Evolutionary conservation across 2,797 vertebrate species (phyloP).

Genomic region (Coluber constrictor): DNA sequence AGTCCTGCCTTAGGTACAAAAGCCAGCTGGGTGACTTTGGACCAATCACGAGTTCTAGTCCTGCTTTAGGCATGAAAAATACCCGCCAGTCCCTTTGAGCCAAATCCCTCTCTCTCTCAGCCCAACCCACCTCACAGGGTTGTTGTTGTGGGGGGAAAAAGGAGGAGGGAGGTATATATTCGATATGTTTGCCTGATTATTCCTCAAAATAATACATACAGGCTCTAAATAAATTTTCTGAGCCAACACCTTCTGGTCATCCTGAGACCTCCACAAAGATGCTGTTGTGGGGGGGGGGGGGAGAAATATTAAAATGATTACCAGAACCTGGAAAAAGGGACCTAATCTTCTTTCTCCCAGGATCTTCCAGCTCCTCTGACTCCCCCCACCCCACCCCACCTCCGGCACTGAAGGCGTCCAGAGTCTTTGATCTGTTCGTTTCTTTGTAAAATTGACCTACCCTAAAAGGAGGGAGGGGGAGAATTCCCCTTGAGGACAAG

Average conservation of each 20-base stretch:
- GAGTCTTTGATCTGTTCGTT: fast-evolving
- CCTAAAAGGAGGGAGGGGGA: no score
- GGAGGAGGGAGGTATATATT: no score
- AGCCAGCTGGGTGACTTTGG: no score
- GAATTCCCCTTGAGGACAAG: neutral
- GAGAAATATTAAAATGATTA: neutral
- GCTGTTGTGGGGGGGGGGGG: fast-evolving
- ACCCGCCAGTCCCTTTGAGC: neutral
- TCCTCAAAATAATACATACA: neutral
- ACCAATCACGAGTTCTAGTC: no score
- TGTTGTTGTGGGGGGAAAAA: neutral
- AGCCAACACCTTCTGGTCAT: neutral
- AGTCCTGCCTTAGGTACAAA: no score
- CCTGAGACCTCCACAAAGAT: neutral
- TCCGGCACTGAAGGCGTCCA: neutral
- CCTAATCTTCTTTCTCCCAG: no score
- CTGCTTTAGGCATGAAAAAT: neutral
- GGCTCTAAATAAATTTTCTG: neutral
- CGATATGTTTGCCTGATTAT: neutral
- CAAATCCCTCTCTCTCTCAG: neutral
- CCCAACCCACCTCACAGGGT: neutral
- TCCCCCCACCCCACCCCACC: no score
- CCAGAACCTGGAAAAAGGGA: neutral
- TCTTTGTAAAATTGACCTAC: no score
- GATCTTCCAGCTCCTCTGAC: neutral